These are phyloP conservation scores for Trichopoda pennipes DNA, from an alignment of 2,888 invertebrate genomes.

Conservation along the genomic window DNA sequence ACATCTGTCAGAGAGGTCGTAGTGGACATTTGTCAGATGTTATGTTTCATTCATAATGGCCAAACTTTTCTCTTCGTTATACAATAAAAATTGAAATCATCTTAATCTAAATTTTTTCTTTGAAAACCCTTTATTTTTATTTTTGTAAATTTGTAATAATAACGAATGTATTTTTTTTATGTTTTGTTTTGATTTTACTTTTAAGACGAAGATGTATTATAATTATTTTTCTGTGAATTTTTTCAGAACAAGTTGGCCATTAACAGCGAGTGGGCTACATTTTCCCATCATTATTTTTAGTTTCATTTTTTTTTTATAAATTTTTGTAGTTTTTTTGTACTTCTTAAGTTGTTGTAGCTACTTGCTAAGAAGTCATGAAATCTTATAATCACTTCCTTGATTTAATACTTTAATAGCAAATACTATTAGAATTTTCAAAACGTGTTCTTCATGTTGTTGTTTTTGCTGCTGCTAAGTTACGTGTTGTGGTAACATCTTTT, in stretches of 20 bases:
- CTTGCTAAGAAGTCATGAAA: conserved; percentile 47
- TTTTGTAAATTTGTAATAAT: too few species aligned
- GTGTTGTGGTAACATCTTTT: conserved; percentile 50
- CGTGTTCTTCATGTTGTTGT: conserved; percentile 18
- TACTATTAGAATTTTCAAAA: conserved; percentile 23
- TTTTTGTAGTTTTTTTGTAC: conserved; percentile 16
- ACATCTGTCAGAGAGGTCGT: too few species aligned
- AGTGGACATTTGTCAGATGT: too few species aligned
- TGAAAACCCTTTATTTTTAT: too few species aligned
- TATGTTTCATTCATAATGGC: too few species aligned
- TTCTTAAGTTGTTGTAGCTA: conserved; percentile 8
- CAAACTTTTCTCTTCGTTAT: too few species aligned
- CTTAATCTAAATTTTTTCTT: too few species aligned
- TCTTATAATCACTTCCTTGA: conserved; percentile 64
- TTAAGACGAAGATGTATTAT: background rate
- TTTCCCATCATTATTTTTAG: conserved; percentile 47
- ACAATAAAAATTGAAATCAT: too few species aligned
- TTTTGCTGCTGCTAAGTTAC: conserved; percentile 8
- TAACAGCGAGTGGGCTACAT: background rate
- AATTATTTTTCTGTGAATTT: background rate
- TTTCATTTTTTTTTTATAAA: conserved; percentile 29
- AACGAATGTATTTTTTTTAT: background rate
- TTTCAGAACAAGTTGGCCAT: background rate
- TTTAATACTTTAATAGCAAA: conserved; percentile 44
- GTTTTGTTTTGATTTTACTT: background rate